A percentile compares a stretch with the other conserved stretches of the same genome.
These are phyloP conservation scores for Campodea augens DNA, from an alignment of 1,140 invertebrate species.

Conservation along the genomic window DNA sequence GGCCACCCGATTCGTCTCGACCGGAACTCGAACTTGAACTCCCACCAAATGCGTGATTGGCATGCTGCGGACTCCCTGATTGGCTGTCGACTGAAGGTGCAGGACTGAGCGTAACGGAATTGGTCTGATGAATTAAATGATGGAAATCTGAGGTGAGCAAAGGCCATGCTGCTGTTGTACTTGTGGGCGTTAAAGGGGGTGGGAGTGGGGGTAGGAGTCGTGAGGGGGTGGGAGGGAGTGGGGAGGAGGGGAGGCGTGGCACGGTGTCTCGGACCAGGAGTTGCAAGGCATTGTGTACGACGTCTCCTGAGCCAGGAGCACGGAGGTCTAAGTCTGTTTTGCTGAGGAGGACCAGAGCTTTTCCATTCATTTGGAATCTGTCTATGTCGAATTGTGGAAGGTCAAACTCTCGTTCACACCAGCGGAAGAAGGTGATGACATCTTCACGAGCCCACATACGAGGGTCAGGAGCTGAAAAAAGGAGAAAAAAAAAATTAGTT, in stretches of 20 bases:
- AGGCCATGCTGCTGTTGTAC: slow-evolving; percentile 50
- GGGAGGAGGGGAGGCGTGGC: slow-evolving; percentile 56
- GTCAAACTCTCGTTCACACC: slow-evolving; percentile 84
- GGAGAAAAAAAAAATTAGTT: slow-evolving; percentile 8
- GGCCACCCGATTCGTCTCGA: slow-evolving; percentile 29
- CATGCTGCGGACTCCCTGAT: slow-evolving; percentile 60
- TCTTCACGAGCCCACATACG: slow-evolving; percentile 78
- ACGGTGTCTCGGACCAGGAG: slow-evolving; percentile 63
- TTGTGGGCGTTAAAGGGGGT: slow-evolving; percentile 35
- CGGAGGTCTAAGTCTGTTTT: slow-evolving; percentile 75
- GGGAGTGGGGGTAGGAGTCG: slow-evolving; percentile 33
- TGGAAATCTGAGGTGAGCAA: slow-evolving; percentile 47
- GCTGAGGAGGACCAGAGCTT: slow-evolving; percentile 73
- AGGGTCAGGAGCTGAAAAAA: slow-evolving; percentile 55
- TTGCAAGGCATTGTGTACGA: slow-evolving; percentile 80
- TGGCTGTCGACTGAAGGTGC: slow-evolving; percentile 74
- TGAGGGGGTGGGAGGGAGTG: slow-evolving; percentile 61
- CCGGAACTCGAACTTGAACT: slow-evolving; percentile 18
- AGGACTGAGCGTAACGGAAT: slow-evolving; percentile 72
- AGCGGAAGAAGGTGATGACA: slow-evolving; percentile 67
- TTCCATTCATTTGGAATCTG: slow-evolving; percentile 95
- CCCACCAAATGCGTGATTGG: too few relatives aligned
- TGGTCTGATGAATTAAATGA: slow-evolving; percentile 38
- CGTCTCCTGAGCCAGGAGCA: slow-evolving; percentile 76
- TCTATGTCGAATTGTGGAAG: slow-evolving; percentile 79